Conservation (phyloP, 2,113 vertebrate species). For the Hyaena hyaena region DNA sequence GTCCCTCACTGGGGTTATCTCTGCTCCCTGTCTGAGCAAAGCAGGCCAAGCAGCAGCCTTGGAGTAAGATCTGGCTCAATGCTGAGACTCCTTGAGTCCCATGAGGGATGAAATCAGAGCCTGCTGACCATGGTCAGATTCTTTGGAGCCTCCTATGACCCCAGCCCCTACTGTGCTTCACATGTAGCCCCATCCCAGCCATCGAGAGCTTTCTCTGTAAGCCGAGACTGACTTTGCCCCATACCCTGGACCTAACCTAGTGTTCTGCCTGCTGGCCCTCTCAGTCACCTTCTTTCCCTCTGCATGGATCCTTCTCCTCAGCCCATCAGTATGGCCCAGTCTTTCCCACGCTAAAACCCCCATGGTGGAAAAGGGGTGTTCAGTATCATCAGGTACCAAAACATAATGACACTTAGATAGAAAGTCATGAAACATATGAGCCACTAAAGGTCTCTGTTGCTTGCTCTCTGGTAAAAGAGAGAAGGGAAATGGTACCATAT, state of each 20-base stretch:
- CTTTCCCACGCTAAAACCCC: background rate
- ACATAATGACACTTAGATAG: background rate
- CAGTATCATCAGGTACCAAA: background rate
- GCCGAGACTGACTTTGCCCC: background rate
- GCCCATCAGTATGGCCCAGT: background rate
- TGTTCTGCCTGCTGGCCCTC: background rate
- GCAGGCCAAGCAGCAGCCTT: background rate
- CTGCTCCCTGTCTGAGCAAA: background rate
- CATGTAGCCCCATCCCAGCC: rapidly evolving
- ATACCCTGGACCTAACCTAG: background rate
- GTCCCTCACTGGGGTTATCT: background rate
- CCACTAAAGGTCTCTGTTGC: rapidly evolving
- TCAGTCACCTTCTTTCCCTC: background rate
- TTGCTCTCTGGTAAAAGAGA: background rate
- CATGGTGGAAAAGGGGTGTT: background rate
- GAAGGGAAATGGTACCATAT: background rate
- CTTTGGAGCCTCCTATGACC: background rate
- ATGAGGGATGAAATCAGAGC: background rate
- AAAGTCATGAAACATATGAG: background rate
- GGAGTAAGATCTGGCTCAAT: background rate
- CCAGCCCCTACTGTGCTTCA: too few species aligned
- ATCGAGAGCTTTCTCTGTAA: background rate
- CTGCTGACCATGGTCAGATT: background rate
- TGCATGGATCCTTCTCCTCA: background rate
- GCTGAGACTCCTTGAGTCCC: background rate